Percentiles rank a stretch among this genome's conserved stretches.
Evolutionary conservation across 1,140 invertebrate genomes (phyloP).

Genomic region (Globodera rostochiensis): DNA sequence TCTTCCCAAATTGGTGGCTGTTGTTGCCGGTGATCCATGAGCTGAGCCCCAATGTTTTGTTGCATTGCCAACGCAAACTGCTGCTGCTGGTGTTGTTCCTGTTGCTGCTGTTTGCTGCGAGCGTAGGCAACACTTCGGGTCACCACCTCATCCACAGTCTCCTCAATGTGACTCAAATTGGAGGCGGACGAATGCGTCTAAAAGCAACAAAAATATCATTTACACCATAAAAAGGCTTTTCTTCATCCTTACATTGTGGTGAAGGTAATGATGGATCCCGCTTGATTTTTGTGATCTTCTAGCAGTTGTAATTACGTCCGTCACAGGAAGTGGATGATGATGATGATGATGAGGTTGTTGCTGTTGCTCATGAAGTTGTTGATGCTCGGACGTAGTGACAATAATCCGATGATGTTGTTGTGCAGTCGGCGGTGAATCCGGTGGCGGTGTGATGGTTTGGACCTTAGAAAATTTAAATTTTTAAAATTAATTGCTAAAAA

Average conservation of each 20-base stretch:
- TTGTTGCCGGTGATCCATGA: slow-evolving; percentile 12
- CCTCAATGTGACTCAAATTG: slow-evolving; percentile 33
- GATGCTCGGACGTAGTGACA: slow-evolving; percentile 15
- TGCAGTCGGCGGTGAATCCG: slow-evolving; percentile 30
- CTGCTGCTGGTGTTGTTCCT: slow-evolving; percentile 6
- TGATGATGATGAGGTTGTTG: neutral
- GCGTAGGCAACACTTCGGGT: slow-evolving; percentile 37
- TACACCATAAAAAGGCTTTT: neutral
- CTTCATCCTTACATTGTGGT: slow-evolving; percentile 19
- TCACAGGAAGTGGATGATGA: neutral
- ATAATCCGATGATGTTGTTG: slow-evolving; percentile 13
- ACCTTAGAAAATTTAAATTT: slow-evolving; percentile 18
- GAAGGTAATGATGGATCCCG: slow-evolving; percentile 7
- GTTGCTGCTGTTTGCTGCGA: slow-evolving; percentile 17
- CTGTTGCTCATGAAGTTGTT: slow-evolving; percentile 23
- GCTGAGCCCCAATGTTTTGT: neutral
- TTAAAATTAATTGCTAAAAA: slow-evolving; percentile 2
- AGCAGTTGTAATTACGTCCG: neutral
- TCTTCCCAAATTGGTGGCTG: slow-evolving; percentile 12
- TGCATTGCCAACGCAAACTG: neutral
- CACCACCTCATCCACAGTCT: slow-evolving; percentile 42
- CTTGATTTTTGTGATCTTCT: slow-evolving; percentile 2
- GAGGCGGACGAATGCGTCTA: slow-evolving; percentile 27
- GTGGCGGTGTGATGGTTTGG: slow-evolving; percentile 38
- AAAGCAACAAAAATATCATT: neutral